Base-by-base conservation (phyloP, 2,113 vertebrate species). In the Oxygymnocypris stewartii region DNA sequence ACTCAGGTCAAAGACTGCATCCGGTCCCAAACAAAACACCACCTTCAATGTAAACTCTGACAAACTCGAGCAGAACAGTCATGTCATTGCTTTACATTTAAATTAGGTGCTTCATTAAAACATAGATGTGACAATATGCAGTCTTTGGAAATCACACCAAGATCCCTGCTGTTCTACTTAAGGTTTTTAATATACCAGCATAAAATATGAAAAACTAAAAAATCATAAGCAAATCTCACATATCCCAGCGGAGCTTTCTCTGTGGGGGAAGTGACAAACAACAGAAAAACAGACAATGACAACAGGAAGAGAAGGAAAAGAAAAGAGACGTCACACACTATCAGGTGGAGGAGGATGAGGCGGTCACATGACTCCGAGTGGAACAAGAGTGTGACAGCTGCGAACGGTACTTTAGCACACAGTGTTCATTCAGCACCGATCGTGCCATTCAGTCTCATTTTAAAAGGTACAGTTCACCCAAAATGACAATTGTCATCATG, bases 231-330 rank as follows among this genome's bases (percentile, higher is more conserved):
- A 94, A 93, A 92, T 94, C 91, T 99, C 97, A 99, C 98, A 99
- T 97, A 97, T 99, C 97, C 98, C 98, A 99, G 95, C 97, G 97
- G 88, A 99, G 98, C 95, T 99, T 99, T 96, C 98, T 99, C 98
- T 99, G 96, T 92, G 94, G 92, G 90, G 90, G 92, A 93, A 91
- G 91, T 90, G 92, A 92, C 1, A 89, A 74, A 86, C 71, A 88
- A 78, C 89, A 51, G 89, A 90, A 91, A 82, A 90, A 91, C 92
- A 88, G 92, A 93, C 88, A 89, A 79, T 89, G 73, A 86, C 87
- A 86, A 92, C 88, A 88, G 91, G 69, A 89, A 94, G 89, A 92
- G 89, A 91, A 89, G 89, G 88, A 91, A 87, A 91, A 89, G 92
- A 89, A 92, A 88, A 90, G 90, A 92, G 86, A 93, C 85, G 87